Evolutionary conservation across 2,113 vertebrate species (phyloP).

Genomic region (Ptyas mucosa): DNA sequence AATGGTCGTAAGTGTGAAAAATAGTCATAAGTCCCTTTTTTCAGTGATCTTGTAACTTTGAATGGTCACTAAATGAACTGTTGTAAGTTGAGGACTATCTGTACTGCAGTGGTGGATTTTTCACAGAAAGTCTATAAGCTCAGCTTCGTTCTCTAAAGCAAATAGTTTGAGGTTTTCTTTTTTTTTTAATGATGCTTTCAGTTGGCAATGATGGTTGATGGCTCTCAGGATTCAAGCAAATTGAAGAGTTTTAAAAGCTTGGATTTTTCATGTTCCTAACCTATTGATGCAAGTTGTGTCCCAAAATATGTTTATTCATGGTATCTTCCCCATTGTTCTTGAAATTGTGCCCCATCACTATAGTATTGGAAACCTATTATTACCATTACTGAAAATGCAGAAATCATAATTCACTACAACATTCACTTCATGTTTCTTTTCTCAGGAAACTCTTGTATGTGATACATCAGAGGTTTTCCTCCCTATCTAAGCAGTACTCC

Average conservation of each 20-base stretch:
- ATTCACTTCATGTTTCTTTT: background rate
- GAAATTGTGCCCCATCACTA: background rate
- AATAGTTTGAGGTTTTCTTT: background rate
- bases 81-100: background rate
- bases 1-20: no score
- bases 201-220: background rate
- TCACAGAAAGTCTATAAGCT: background rate
- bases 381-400: conserved; percentile 9
- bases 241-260: background rate
- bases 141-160: background rate
- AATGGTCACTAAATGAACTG: no score
- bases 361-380: background rate
- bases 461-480: conserved; percentile 20
- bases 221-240: background rate
- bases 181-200: background rate
- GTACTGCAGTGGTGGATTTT: background rate
- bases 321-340: background rate
- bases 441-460: conserved; percentile 33
- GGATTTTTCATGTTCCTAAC: background rate
- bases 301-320: background rate
- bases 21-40: no score
- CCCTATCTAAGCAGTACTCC: conserved; percentile 7
- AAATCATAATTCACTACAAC: conserved; percentile 8
- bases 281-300: background rate
- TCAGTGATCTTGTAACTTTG: no score